Evolutionary conservation across 1,140 invertebrate species (phyloP), one percentile per base, ranked within the genome.

Genomic region (Leguminivora glycinivorella): DNA sequence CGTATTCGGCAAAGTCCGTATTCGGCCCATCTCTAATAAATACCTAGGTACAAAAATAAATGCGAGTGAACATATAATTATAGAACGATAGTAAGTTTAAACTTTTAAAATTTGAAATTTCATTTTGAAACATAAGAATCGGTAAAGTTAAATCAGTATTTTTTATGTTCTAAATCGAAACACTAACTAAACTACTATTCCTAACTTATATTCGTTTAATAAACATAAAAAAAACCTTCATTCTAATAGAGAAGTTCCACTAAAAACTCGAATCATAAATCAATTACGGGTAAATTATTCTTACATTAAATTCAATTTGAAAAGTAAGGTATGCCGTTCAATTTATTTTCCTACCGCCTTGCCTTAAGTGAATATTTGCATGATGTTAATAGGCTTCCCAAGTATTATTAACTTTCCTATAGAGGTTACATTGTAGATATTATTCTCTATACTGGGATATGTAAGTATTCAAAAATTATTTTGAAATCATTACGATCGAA

Each of bases 331-430:
- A 81, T 80, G 73, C 72, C 76, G 78, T 78, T 82, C 77, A 80
- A 56, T 79, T 70, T 67, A 74, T 82, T 84, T 77, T 74, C 73
- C 70, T 47, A 78, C 75, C 70, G 66, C 74, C 25, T 68, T 34
- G 22, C 69, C 73, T 70, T 82, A 83, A 84, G 82, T 82, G 83
- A 85, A 83, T 85, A 85, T 85, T 85, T 82, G 83, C 80, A 83
- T 83, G 80, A 73, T 75, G 72, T 69, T 82, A 81, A 82, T 80
- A 78, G 77, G 25, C 76, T 73, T 70, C 47, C 56, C 73, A 75
- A 60, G 72, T 73, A 71, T 80, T 76, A 71, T 75, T 52, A 73
- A 77, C 76, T 78, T 74, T 75, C 69, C 75, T 72, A 79, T 80
- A 80, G 82, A 76, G 79, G 79, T 60, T 75, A 72, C 5, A n/a